Evolutionary conservation across 2,888 invertebrate species (phyloP).

Genomic region (Microctonus aethiopoides): DNA sequence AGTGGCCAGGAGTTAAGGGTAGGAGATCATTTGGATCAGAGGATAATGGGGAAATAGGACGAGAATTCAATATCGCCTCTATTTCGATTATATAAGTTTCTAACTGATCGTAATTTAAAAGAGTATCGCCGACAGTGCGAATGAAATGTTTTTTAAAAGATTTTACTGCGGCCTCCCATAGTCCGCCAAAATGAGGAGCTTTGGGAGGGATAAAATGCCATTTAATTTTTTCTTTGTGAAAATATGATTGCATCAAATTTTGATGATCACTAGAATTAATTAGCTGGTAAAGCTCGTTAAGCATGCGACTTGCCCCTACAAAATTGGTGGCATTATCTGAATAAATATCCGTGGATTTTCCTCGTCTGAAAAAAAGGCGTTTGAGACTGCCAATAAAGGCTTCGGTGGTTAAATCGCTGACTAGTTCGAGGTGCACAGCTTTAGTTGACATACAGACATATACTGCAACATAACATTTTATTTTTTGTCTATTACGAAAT

Average conservation of each 20-base stretch:
- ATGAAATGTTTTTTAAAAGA: slow-evolving; percentile 2
- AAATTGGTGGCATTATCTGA: slow-evolving; percentile 55
- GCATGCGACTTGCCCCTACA: too few species aligned
- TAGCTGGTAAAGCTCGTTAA: too few species aligned
- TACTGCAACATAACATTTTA: slow-evolving; percentile 29
- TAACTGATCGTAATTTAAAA: too few species aligned
- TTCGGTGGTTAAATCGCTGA: slow-evolving; percentile 46
- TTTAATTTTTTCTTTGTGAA: neutral
- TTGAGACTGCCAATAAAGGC: slow-evolving; percentile 49
- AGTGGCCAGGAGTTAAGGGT: slow-evolving; percentile 31
- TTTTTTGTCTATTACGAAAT: slow-evolving; percentile 32
- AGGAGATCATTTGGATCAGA: slow-evolving; percentile 35
- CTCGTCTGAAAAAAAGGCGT: slow-evolving; percentile 51
- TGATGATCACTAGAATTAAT: too few species aligned
- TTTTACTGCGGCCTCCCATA: neutral
- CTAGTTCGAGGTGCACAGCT: slow-evolving; percentile 53
- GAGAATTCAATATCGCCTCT: slow-evolving; percentile 3
- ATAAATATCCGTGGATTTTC: slow-evolving; percentile 43
- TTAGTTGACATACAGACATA: slow-evolving; percentile 53
- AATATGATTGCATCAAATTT: too few species aligned
- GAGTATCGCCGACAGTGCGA: neutral
- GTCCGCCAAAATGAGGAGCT: neutral
- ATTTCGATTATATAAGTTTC: neutral
- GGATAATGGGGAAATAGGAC: slow-evolving; percentile 26
- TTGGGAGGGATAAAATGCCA: slow-evolving; percentile 7